A percentile compares a stretch with the other conserved stretches of the same genome.
phyloP scores from a whole-genome alignment of 2,113 vertebrate genomes.

The Etia nguti region DNA sequence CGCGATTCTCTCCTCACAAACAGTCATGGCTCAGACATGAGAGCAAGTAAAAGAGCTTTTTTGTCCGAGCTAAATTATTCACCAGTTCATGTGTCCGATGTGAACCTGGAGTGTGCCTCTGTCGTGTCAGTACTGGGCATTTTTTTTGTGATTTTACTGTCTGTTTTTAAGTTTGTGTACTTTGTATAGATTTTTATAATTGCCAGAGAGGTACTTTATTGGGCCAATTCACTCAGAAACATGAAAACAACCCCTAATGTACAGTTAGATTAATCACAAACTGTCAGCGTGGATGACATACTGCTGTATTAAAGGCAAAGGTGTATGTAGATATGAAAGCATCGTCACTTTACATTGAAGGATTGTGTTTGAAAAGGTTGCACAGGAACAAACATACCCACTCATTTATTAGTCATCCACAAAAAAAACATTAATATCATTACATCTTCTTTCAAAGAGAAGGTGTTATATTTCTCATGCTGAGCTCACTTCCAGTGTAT shows the following conservation, averaged over 20 bases:
- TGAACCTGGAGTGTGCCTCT: neutral
- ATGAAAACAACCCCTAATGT: neutral
- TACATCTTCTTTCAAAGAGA: neutral
- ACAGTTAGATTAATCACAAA: neutral
- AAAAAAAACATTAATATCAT: neutral
- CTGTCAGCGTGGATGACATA: neutral
- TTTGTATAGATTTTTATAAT: neutral
- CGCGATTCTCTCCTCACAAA: slow-evolving; percentile 8
- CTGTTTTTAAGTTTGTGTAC: neutral
- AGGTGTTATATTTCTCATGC: neutral
- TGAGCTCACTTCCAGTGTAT: neutral
- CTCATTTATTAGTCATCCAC: slow-evolving; percentile 22
- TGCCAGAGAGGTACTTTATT: neutral
- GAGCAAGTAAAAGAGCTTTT: slow-evolving; percentile 18
- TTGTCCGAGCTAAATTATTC: slow-evolving; percentile 44
- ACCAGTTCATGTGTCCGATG: neutral
- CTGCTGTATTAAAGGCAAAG: neutral
- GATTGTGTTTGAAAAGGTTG: neutral
- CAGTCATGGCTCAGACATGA: slow-evolving; percentile 15
- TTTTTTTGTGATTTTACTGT: neutral
- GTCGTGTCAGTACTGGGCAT: neutral
- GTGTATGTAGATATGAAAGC: neutral
- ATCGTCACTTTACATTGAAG: neutral
- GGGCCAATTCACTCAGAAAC: neutral
- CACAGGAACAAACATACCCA: slow-evolving; percentile 11